Evolutionary conservation across 2,888 invertebrate genomes (phyloP), one percentile per base, ranked within the genome.

Genomic region (Stegana nigrithorax): DNA sequence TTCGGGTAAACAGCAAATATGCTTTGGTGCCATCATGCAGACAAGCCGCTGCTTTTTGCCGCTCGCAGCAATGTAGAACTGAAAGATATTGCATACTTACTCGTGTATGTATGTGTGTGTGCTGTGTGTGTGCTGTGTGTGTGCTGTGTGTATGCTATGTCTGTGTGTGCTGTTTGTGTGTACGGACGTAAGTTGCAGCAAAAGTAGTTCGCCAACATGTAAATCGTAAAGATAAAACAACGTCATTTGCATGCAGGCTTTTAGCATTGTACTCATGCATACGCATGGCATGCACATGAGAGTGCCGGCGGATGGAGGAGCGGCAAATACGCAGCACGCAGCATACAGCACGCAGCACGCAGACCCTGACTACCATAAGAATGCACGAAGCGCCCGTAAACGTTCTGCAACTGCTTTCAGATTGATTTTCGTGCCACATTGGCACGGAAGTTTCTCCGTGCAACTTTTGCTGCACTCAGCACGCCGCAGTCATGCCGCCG

Each of bases 371-470:
- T 21, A 12, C 19, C 7, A 19, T 8, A 36, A 21, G 56, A 12
- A 32, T 27, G 42, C 44, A 36, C 23, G 6, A 21, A 7, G 47
- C 19, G 27, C 27, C 29, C n/a, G 26, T 45, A 62, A 64, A 36
- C 67, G 68, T 47, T 65, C 62, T 39, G 58, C 61, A 65, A 66
- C 57, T 42, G 64, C 62, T 68, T 63, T 65, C 65, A 51, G 66
- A 66, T 70, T 70, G 68, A 70, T 70, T 71, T 56, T 62, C 27
- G 61, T 57, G 63, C 17, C 53, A 26, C n/a, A 29, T 56, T 50
- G 1, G 51, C 14, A 21, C 47, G 17, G 17, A n/a, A 32, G 32
- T 32, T n/a, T 32, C 32, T n/a, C n/a, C 10, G 32, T n/a, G n/a
- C n/a, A n/a, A n/a, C n/a, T n/a, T n/a, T n/a, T n/a, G n/a, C n/a